Evolutionary conservation across 2,888 invertebrate species (phyloP).

Genomic region (Adineta ricciae): DNA sequence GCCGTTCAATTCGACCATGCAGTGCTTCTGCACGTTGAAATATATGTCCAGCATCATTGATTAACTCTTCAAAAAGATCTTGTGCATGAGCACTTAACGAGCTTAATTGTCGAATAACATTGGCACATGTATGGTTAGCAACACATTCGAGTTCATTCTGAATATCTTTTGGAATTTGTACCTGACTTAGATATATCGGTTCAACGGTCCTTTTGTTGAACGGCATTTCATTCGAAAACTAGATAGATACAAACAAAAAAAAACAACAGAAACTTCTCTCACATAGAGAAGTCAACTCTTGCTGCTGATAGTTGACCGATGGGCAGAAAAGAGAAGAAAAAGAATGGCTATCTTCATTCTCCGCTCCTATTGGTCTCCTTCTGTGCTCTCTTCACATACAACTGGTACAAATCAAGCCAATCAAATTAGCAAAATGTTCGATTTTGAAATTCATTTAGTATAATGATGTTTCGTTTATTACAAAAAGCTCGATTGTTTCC

Average conservation of each 20-base stretch:
- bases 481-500: background rate
- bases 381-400: background rate
- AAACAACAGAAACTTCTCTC: background rate
- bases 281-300: background rate
- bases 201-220: conserved; percentile 90
- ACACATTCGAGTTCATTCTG: conserved; percentile 86
- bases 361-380: background rate
- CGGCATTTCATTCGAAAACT: conserved; percentile 62
- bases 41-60: conserved; percentile 58
- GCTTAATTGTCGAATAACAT: conserved; percentile 75
- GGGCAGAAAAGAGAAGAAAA: background rate
- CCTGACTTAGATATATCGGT: conserved; percentile 84
- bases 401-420: background rate
- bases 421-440: background rate
- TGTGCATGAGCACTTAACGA: conserved; percentile 87
- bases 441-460: background rate
- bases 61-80: conserved; percentile 88
- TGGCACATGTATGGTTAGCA: conserved; percentile 90
- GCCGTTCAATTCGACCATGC: conserved; percentile 63
- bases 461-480: background rate
- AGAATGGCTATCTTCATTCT: background rate
- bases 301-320: background rate
- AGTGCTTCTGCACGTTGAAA: conserved; percentile 2
- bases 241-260: no score
- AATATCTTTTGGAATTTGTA: conserved; percentile 63